Conservation (phyloP, 2,797 vertebrate genomes). For the Chelmon rostratus region DNA sequence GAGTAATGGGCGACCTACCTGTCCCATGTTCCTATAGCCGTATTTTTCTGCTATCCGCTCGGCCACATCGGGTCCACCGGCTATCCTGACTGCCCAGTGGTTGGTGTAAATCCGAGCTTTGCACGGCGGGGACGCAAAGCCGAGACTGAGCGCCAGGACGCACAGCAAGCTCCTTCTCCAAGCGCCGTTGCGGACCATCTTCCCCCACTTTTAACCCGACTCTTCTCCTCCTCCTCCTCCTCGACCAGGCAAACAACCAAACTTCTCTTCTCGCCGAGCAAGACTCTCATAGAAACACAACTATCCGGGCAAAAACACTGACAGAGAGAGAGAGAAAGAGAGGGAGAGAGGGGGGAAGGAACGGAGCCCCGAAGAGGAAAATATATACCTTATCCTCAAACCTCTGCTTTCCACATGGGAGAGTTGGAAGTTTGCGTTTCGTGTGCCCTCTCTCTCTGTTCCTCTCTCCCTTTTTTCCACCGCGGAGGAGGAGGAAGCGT, state of each 20-base stretch:
- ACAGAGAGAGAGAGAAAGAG: conserved; percentile 38
- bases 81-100: conserved; percentile 98
- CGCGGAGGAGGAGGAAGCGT: conserved; percentile 76
- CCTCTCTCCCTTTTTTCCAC: conserved; percentile 62
- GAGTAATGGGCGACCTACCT: conserved; percentile 87
- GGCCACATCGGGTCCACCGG: conserved; percentile 91
- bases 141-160: conserved; percentile 90
- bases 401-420: conserved; percentile 83
- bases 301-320: conserved; percentile 67
- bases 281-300: conserved; percentile 85
- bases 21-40: conserved; percentile 97
- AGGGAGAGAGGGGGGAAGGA: conserved; percentile 50
- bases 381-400: conserved; percentile 71
- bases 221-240: conserved; percentile 72
- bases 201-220: conserved; percentile 80
- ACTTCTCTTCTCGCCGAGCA: conserved; percentile 83
- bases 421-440: conserved; percentile 81
- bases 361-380: conserved; percentile 54
- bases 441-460: conserved; percentile 64
- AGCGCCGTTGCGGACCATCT: conserved; percentile 91
- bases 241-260: conserved; percentile 85
- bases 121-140: conserved; percentile 90
- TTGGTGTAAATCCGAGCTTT: conserved; percentile 96
- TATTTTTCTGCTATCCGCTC: conserved; percentile 96
- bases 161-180: conserved; percentile 86